phyloP scores from a whole-genome alignment of 1,140 invertebrate genomes.

The Meteorus sp. region DNA sequence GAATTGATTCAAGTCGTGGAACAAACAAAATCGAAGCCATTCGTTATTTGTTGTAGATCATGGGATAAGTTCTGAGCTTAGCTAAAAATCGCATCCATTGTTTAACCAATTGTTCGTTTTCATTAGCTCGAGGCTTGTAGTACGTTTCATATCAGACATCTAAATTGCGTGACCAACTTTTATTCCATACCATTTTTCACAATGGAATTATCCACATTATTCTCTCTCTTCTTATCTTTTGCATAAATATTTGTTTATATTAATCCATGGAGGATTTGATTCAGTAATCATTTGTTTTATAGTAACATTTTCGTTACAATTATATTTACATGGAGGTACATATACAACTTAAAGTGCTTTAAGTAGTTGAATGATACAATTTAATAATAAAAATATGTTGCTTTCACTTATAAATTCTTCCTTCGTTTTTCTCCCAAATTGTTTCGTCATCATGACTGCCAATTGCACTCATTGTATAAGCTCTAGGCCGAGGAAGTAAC shows the following conservation, averaged over 20 bases:
- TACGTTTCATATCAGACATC: no score
- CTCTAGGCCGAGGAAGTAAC: neutral
- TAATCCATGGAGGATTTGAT: slow-evolving; percentile 34
- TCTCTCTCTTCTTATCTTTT: no score
- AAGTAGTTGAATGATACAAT: slow-evolving; percentile 10
- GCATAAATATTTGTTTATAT: slow-evolving; percentile 42
- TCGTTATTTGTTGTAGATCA: no score
- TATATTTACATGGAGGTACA: slow-evolving; percentile 53
- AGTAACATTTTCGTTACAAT: slow-evolving; percentile 49
- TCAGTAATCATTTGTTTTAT: slow-evolving; percentile 32
- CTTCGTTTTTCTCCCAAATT: slow-evolving; percentile 20
- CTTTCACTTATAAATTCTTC: slow-evolving; percentile 13
- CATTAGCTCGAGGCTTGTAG: no score
- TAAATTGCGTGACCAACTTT: no score
- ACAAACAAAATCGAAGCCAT: no score
- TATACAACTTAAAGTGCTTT: slow-evolving; percentile 45
- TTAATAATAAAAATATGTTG: slow-evolving; percentile 34
- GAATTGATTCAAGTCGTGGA: no score
- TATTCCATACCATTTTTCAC: no score
- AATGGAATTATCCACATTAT: slow-evolving; percentile 26
- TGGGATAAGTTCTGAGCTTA: no score
- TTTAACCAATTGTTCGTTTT: no score
- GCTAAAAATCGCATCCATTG: no score
- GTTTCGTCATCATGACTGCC: slow-evolving; percentile 30
- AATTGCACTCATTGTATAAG: slow-evolving; percentile 38